A percentile compares a stretch with the other conserved stretches of the same genome.
phyloP scores from a whole-genome alignment of 2,797 vertebrate species.

The Trachops cirrhosus region DNA sequence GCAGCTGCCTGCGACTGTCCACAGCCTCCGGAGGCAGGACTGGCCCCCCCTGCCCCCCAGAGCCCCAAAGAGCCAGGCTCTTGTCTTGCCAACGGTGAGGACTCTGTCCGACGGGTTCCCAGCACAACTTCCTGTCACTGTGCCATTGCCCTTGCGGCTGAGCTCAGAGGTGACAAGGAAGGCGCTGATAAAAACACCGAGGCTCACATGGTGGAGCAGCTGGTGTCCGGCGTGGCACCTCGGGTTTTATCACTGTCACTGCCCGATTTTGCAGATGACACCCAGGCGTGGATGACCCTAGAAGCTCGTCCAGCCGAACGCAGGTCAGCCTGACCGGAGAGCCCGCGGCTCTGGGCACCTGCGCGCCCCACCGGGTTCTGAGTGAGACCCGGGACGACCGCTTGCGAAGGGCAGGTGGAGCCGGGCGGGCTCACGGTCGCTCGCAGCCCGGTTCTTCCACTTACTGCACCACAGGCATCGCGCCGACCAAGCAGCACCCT shows the following conservation, averaged over 20 bases:
- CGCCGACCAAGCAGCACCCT: background rate
- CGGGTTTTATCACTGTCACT: background rate
- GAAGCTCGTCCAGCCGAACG: background rate
- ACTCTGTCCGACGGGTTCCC: background rate
- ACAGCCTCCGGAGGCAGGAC: background rate
- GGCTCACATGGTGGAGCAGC: background rate
- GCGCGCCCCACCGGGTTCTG: rapidly evolving
- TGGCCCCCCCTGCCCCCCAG: background rate
- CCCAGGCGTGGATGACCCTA: background rate
- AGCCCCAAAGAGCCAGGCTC: background rate
- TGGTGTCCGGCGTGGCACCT: background rate
- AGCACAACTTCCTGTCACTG: background rate
- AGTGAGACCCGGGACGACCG: background rate
- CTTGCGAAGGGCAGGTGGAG: background rate
- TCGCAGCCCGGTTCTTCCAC: background rate
- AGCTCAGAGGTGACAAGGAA: background rate
- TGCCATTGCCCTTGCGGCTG: background rate
- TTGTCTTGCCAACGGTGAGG: background rate
- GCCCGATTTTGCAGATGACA: background rate
- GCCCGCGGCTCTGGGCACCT: rapidly evolving
- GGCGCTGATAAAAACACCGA: background rate
- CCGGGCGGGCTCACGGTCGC: background rate
- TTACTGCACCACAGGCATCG: background rate
- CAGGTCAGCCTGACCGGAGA: background rate
- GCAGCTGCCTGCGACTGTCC: rapidly evolving